A percentile compares a stretch with the other conserved stretches of the same genome.
phyloP scores from a whole-genome alignment of 1,140 invertebrate genomes.

The Macrosteles quadrilineatus region DNA sequence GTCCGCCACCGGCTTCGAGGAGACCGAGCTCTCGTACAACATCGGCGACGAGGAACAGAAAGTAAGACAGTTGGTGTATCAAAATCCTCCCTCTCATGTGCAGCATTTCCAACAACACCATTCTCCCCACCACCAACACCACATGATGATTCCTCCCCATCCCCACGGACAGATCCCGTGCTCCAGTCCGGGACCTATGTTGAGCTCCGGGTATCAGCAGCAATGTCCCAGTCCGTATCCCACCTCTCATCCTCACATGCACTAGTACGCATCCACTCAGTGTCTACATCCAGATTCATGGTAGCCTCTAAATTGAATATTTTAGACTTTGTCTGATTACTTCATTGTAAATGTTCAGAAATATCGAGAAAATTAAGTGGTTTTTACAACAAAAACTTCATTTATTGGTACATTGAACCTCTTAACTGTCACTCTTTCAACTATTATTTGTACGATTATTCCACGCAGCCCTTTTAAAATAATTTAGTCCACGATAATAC shows the following conservation, averaged over 20 bases:
- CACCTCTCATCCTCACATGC: conserved; percentile 61
- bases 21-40: conserved; percentile 96
- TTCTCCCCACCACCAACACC: conserved; percentile 48
- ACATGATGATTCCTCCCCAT: conserved; percentile 60
- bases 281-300: conserved; percentile 48
- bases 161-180: conserved; percentile 62
- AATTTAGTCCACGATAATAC: too few relatives aligned
- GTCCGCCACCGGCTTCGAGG: conserved; percentile 98
- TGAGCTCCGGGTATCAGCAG: conserved; percentile 56
- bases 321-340: too few relatives aligned
- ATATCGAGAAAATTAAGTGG: too few relatives aligned
- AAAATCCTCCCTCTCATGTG: conserved; percentile 58
- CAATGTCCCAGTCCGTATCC: conserved; percentile 62
- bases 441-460: too few relatives aligned
- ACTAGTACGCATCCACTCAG: conserved; percentile 58
- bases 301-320: too few relatives aligned
- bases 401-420: too few relatives aligned
- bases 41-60: conserved; percentile 92
- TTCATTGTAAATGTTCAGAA: too few relatives aligned
- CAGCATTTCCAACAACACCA: conserved; percentile 62
- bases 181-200: conserved; percentile 57
- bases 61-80: conserved; percentile 93
- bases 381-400: too few relatives aligned
- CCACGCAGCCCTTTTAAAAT: too few relatives aligned
- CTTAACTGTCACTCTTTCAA: too few relatives aligned